Conservation (phyloP, 2,113 vertebrate genomes). For the Montifringilla adamsi region DNA sequence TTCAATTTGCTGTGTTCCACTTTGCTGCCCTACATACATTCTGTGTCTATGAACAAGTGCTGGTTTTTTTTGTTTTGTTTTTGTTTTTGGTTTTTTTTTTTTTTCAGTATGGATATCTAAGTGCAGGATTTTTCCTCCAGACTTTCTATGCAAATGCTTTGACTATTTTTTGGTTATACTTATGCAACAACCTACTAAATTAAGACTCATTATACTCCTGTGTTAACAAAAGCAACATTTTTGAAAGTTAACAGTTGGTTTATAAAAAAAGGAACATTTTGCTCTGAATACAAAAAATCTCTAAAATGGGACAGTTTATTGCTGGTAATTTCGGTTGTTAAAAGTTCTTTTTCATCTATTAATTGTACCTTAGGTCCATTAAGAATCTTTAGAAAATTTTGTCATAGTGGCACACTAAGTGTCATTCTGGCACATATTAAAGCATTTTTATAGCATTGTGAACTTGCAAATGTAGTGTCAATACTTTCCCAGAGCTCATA, state of each 20-base stretch:
- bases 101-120: background rate
- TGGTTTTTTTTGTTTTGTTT: background rate
- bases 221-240: background rate
- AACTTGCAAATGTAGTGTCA: conserved; percentile 52
- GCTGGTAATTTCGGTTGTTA: background rate
- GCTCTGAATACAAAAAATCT: background rate
- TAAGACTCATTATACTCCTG: background rate
- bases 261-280: conserved; percentile 5
- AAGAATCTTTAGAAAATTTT: background rate
- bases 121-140: background rate
- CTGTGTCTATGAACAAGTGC: background rate
- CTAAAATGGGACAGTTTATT: background rate
- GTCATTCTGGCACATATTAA: background rate
- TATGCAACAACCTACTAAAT: background rate
- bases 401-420: background rate
- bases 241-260: conserved; percentile 9
- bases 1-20: background rate
- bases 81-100: background rate
- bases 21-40: conserved; percentile 39
- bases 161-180: background rate
- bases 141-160: background rate
- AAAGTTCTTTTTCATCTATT: background rate
- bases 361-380: background rate
- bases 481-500: conserved; percentile 25
- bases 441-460: conserved; percentile 5